Evolutionary conservation across 1,140 invertebrate genomes (phyloP), one percentile per base, ranked within the genome.

Genomic region (Drosophila simulans): DNA sequence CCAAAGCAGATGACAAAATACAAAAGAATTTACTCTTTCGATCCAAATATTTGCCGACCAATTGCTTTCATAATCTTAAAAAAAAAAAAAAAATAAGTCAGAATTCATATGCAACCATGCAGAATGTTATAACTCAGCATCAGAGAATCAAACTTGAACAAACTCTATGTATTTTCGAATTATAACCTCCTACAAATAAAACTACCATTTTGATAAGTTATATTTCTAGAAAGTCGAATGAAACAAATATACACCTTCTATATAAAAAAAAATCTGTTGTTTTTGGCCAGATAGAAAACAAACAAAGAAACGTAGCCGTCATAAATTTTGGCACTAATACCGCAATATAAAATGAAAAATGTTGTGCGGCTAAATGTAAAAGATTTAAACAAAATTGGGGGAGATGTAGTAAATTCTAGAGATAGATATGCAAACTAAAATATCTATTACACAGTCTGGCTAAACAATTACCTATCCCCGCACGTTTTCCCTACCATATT

Each of bases 251-350:
- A 49, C 27, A 56, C 25, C 34, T 37, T 46, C 42, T 54, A 54
- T 39, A 54, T 27, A 34, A 17, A 2, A 22, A 63, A 63, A 17
- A 43, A 25, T 64, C 43, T 74, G 65, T 74, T 65, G 72, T 53
- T 75, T 39, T 76, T 75, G 53, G 63, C 48, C 49, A 25, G 46
- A 66, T 48, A 53, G 53, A 64, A 65, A 65, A 49, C 65, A 65
- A 59, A 62, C 46, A 53, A 39, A 22, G 20, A 22, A 65, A 58
- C 56, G 56, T 55, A 17, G 42, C 45, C 62, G 46, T 53, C 46
- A 75, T 75, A 84, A 66, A 79, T 84, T 88, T 82, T 88, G 82
- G 78, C 82, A 88, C 78, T 76, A 77, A 72, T 63, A 78, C 69
- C 80, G 74, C 62, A 11, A 60, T 65, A 80, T 56, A 48, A 65